Base-by-base conservation (phyloP, 2,888 invertebrate species). In the Gordius sp. region DNA sequence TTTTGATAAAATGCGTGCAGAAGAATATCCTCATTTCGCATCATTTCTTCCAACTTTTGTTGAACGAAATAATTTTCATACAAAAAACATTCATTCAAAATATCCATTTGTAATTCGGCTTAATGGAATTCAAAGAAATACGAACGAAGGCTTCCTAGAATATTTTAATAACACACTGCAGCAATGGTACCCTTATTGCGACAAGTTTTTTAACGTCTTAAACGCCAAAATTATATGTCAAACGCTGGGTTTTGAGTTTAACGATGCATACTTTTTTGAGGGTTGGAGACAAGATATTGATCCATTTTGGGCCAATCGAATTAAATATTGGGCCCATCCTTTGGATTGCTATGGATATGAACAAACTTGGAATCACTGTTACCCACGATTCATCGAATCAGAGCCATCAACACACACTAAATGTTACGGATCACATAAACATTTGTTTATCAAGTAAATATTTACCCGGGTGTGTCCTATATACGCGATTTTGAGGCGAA, bases 261-360 rank as follows among this genome's bases (percentile, higher is more conserved):
- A 47, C 16, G 20, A 47, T 47, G 47, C 47, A 4, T 47, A n/a
- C 23, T 20, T 18, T 20, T 47, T n/a, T 20, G 4, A 13, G 4
- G 47, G 47, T 4, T 47, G 47, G 47, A 8, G 47, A 47, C 4
- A 4, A 4, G 47, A 47, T 47, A 47, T 47, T 20, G 47, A 47
- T 23, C 8, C 47, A 4, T 47, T 47, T 47, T 47, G 47, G 47
- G 20, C 20, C 4, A 20, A 47, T 23, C 47, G 20, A 4, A 23
- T 47, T 47, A 47, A 47, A 47, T 47, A 47, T 20, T 47, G 47
- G 47, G 47, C 47, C 47, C 47, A 20, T 23, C 47, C 47, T 4
- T 23, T 47, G 4, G 47, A 47, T 47, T 47, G 47, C 20, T 23
- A n/a, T 20, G 47, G 47, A 4, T 4, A n/a, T 23, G 47, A 47